These are phyloP conservation scores for Chelonus formosanus DNA, from an alignment of 2,888 invertebrate genomes.

Conservation along the genomic window DNA sequence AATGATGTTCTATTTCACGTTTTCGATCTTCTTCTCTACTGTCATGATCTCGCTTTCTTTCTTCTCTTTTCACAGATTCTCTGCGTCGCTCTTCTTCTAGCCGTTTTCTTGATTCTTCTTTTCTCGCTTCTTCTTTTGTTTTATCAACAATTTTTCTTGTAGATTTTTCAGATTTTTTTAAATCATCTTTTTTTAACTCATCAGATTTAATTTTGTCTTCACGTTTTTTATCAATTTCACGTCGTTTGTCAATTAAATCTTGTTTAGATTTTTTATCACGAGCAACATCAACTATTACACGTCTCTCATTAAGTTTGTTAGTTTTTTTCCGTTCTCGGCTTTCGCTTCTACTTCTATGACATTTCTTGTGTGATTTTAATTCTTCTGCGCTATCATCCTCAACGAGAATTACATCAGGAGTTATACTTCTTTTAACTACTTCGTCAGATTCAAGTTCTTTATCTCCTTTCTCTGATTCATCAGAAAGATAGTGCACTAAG, in stretches of 20 bases:
- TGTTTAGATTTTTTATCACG: constrained; percentile 51
- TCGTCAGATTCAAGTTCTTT: constrained; percentile 57
- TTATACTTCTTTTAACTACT: constrained; percentile 47
- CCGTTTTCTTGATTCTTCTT: constrained; percentile 57
- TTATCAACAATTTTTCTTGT: constrained; percentile 51
- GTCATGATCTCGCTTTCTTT: constrained; percentile 58
- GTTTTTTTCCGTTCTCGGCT: constrained; percentile 57
- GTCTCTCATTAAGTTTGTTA: constrained; percentile 56
- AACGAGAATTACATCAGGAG: constrained; percentile 72
- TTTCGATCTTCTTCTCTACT: constrained; percentile 54
- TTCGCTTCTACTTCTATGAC: constrained; percentile 59
- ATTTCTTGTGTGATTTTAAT: constrained; percentile 61
- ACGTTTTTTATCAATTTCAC: constrained; percentile 53
- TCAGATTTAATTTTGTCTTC: constrained; percentile 53
- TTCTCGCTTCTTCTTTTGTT: constrained; percentile 63
- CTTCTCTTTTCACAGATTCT: constrained; percentile 61
- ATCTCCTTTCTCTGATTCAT: constrained; percentile 71
- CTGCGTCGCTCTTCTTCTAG: constrained; percentile 61
- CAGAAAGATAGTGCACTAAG: constrained; percentile 79
- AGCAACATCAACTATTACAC: constrained; percentile 59
- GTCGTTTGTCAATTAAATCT: constrained; percentile 53
- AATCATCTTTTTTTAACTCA: constrained; percentile 50
- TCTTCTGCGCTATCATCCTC: constrained; percentile 74
- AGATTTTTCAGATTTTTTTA: constrained; percentile 65
- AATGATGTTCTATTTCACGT: constrained; percentile 50